These are phyloP conservation scores for Megaceryle torquata DNA, from an alignment of 2,113 vertebrate species.

Conservation along the genomic window DNA sequence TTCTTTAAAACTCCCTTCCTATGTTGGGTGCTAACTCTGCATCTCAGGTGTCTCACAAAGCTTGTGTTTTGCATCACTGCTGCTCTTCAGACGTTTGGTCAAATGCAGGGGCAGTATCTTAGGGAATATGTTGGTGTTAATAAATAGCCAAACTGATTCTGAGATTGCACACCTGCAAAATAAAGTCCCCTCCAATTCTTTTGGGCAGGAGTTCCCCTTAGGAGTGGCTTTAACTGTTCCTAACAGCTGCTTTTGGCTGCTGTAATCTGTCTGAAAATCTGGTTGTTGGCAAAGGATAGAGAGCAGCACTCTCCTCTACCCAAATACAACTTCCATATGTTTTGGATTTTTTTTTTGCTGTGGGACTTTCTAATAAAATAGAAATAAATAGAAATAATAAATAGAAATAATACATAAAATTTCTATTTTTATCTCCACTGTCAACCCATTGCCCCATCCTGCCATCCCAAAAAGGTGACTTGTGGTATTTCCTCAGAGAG, in stretches of 20 bases:
- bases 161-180: not conserved
- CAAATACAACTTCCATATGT: not conserved
- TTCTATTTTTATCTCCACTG: not conserved
- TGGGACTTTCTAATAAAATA: not conserved
- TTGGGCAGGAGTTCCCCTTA: not conserved
- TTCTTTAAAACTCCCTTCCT: not conserved
- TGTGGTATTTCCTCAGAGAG: not conserved
- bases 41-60: not conserved
- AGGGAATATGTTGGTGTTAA: not conserved
- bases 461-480: no score
- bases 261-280: not conserved
- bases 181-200: not conserved
- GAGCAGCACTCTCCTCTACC: not conserved
- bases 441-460: not conserved
- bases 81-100: fast-evolving
- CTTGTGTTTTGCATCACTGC: not conserved
- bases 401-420: not conserved
- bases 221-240: not conserved
- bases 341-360: not conserved
- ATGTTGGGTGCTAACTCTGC: not conserved
- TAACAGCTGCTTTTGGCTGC: not conserved
- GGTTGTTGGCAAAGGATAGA: not conserved
- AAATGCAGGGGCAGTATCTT: not conserved
- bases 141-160: not conserved
- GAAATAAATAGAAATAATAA: no score